Conservation (phyloP, 2,888 invertebrate species). For the Noctua janthe region DNA sequence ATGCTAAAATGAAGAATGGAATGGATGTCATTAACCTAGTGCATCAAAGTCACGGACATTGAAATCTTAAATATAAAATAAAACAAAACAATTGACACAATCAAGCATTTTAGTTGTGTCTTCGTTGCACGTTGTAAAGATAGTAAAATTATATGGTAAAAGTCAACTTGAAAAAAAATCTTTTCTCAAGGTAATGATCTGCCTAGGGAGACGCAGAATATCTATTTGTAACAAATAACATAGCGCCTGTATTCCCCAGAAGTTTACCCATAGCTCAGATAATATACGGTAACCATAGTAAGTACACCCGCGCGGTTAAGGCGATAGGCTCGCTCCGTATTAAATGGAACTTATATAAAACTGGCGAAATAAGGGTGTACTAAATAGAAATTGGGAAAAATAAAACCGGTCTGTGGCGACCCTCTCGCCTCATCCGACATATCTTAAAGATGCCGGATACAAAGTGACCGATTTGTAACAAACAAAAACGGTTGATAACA, state of each 20-base stretch:
- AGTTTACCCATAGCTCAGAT: too few species aligned
- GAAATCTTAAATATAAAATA: constrained; percentile 10
- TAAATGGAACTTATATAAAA: neutral
- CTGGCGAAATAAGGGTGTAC: neutral
- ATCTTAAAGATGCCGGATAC: constrained; percentile 8
- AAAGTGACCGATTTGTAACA: constrained; percentile 11
- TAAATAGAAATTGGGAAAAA: neutral
- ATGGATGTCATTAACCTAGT: constrained; percentile 31
- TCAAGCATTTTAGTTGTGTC: neutral
- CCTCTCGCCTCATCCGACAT: neutral
- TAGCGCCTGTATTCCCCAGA: neutral
- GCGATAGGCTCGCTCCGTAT: neutral
- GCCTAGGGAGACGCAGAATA: neutral
- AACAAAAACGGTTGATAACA: constrained; percentile 28
- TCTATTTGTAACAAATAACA: neutral
- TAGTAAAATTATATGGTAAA: neutral
- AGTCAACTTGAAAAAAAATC: neutral
- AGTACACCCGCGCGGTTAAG: neutral
- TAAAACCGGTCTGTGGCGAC: neutral
- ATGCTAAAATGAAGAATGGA: neutral
- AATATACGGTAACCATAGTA: too few species aligned
- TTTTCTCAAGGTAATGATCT: neutral
- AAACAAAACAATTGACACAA: neutral
- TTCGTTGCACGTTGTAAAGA: neutral
- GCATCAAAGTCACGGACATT: constrained; percentile 18